Base-by-base conservation (phyloP, 2,888 invertebrate genomes). In the Tetranychus truncatus region DNA sequence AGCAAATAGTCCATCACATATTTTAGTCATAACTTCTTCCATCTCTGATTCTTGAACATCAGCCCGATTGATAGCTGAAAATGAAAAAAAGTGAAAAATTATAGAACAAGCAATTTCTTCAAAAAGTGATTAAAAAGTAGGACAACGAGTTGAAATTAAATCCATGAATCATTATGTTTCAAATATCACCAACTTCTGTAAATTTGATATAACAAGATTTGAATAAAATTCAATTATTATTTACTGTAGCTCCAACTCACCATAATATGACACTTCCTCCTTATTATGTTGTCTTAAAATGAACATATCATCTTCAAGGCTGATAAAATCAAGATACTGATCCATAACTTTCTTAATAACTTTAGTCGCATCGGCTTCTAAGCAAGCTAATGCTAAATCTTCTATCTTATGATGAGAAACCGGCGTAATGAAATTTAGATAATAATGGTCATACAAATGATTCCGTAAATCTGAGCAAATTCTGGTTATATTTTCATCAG, bases 301-400 rank as follows among this genome's bases (percentile, higher is more conserved):
- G 84, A 97, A 99, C 83, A 99, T 87, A 82, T 99, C 96, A 84
- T 99, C 95, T 85, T 99, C 99, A 78, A 99, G 85, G 72, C 93
- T 91, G 80, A 99, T 95, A 81, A 99, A 99, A 84, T 97, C 97
- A 75, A 97, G 87, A 86, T 97, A 99, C 84, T 99, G 99, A 83
- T 99, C 99, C 84, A 89, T 96, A 18, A 99, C 91, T 85, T 95
- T 95, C 78, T 93, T 91, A 77, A 97, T 91, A 81, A 90, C 91
- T 69, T 91, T 87, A n/a, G 93, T 92, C 79, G 91, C 89, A 80
- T 92, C 92, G 0, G 92, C 89, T 80, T 92, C 90, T 72, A 99
- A 87, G 0, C 96, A 92, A 1, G 94, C 89, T 0, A 91, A 88
- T 1, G 99, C 99, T 75, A 99, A 85, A 82, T 95, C 94, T 85